These are phyloP conservation scores for Phalanger gymnotis DNA, from an alignment of 2,797 vertebrate genomes.

Conservation along the genomic window DNA sequence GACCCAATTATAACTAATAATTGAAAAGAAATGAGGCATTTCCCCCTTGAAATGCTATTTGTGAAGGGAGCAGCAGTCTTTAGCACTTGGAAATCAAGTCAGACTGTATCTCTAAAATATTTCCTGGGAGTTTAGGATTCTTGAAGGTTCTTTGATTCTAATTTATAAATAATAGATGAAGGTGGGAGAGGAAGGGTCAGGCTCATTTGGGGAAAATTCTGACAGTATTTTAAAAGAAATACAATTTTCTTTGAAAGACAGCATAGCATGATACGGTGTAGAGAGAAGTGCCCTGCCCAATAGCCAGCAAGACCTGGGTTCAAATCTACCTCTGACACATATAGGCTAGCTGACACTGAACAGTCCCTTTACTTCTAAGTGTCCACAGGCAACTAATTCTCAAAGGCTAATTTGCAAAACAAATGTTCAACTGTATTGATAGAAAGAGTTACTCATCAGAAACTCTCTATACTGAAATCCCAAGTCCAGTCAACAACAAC, in stretches of 20 bases:
- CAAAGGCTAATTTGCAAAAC: not conserved
- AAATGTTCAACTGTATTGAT: not conserved
- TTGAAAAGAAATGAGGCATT: not conserved
- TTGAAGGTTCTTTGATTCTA: not conserved
- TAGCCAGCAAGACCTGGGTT: not conserved
- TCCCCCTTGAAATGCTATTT: not conserved
- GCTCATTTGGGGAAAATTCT: not conserved
- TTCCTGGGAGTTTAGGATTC: not conserved
- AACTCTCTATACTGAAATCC: not conserved
- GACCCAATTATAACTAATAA: slow-evolving; percentile 15
- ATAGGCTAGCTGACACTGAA: not conserved
- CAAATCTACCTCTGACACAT: not conserved
- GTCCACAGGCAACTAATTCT: not conserved
- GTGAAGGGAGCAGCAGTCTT: not conserved
- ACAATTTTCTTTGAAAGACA: not conserved
- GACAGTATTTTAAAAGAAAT: not conserved
- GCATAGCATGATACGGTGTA: not conserved
- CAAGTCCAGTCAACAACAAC: not conserved
- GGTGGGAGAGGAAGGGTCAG: not conserved
- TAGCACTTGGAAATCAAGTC: not conserved
- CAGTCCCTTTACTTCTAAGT: not conserved
- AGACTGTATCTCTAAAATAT: not conserved
- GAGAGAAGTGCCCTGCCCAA: not conserved
- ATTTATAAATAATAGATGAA: not conserved
- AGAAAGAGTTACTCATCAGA: not conserved